phyloP scores from a whole-genome alignment of 2,113 vertebrate species.

The Spilogale gracilis region DNA sequence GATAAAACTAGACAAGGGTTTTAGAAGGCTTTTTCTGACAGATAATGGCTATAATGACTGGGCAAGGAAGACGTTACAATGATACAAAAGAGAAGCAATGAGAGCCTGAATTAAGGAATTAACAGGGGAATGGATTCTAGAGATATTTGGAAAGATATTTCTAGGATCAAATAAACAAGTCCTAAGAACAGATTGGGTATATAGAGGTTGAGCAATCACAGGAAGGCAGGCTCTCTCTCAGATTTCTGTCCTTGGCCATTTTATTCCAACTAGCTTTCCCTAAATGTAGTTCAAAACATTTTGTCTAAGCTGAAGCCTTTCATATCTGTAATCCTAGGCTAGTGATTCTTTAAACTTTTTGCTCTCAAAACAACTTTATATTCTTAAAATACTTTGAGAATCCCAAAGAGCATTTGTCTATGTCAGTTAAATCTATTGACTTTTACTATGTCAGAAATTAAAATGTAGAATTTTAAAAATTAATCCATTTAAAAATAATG shows the following conservation, averaged over 20 bases:
- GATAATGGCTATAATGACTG: not conserved
- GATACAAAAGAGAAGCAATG: not conserved
- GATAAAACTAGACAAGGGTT: not conserved
- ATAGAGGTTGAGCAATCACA: not conserved
- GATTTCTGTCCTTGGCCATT: not conserved
- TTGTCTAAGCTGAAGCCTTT: not conserved
- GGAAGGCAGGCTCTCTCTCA: not conserved
- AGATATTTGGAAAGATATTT: not conserved
- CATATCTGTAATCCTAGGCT: not conserved
- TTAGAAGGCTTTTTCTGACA: not conserved
- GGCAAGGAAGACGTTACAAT: not conserved
- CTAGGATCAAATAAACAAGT: not conserved
- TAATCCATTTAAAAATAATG: not conserved
- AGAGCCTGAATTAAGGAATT: not conserved
- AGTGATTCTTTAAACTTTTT: not conserved
- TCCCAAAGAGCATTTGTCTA: not conserved
- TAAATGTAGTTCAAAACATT: not conserved
- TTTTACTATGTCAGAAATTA: not conserved
- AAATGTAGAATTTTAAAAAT: not conserved
- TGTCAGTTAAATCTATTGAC: not conserved
- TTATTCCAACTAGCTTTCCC: not conserved
- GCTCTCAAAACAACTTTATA: not conserved
- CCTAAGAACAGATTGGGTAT: not conserved
- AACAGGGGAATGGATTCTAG: not conserved
- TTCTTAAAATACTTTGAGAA: not conserved